phyloP scores from a whole-genome alignment of 2,888 invertebrate genomes.

The Nematopogon swammerdamellus region DNA sequence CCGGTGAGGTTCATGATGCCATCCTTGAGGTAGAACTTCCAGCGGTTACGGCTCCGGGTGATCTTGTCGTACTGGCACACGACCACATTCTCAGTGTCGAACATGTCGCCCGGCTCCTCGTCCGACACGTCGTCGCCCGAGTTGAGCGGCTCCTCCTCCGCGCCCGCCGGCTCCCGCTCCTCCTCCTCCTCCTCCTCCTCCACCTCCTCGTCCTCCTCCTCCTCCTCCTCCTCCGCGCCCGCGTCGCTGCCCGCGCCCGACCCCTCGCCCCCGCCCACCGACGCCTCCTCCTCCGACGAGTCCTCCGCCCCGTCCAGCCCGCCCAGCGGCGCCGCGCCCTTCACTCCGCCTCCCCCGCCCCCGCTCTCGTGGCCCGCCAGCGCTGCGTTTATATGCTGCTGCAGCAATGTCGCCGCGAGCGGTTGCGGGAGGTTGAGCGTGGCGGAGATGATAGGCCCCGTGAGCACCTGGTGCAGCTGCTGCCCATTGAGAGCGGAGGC shows the following conservation, averaged over 20 bases:
- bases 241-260: constrained; percentile 68
- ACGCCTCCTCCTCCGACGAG: constrained; percentile 74
- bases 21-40: constrained; percentile 99
- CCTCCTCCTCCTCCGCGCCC: constrained; percentile 68
- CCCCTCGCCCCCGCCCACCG: constrained; percentile 56
- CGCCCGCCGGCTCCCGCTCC: constrained; percentile 60
- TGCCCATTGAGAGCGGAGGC: constrained; percentile 77
- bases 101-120: constrained; percentile 90
- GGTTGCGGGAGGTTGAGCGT: constrained; percentile 83
- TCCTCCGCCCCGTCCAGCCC: constrained; percentile 64
- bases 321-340: constrained; percentile 34
- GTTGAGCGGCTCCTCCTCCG: constrained; percentile 86
- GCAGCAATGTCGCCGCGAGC: constrained; percentile 78
- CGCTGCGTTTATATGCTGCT: constrained; percentile 85
- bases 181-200: constrained; percentile 68
- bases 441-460: constrained; percentile 85
- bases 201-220: constrained; percentile 65
- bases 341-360: constrained; percentile 45
- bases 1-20: constrained; percentile 99
- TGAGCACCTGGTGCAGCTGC: constrained; percentile 68
- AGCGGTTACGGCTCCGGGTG: constrained; percentile 95
- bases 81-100: constrained; percentile 98
- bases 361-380: constrained; percentile 53
- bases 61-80: constrained; percentile 99
- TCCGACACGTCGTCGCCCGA: constrained; percentile 98